These are phyloP conservation scores for Stenotaenia linearis DNA, from an alignment of 2,888 invertebrate species.

Conservation along the genomic window DNA sequence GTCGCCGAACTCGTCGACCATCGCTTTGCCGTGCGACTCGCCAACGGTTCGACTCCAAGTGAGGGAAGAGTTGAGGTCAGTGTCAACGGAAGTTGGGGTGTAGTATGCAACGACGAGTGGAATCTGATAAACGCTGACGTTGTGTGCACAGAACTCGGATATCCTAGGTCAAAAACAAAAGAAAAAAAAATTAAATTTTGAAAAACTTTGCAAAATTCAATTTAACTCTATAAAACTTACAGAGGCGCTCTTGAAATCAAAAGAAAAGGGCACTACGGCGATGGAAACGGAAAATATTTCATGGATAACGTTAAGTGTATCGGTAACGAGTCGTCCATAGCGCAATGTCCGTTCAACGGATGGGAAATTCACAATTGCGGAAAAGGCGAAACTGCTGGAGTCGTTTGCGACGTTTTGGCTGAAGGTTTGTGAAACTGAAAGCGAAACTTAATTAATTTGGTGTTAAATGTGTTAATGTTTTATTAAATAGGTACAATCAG, in stretches of 20 bases:
- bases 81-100: constrained; percentile 62
- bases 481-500: no score
- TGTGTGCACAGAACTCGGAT: constrained; percentile 65
- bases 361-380: constrained; percentile 70
- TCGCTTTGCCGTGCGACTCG: constrained; percentile 56
- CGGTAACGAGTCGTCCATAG: constrained; percentile 61
- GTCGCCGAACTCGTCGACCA: no score
- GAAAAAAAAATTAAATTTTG: constrained; percentile 43
- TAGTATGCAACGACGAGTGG: constrained; percentile 68
- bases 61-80: constrained; percentile 67
- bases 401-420: constrained; percentile 40
- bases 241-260: constrained; percentile 35
- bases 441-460: no score
- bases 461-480: no score
- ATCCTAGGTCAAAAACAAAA: no score
- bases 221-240: no score
- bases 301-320: constrained; percentile 64
- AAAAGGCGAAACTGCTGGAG: constrained; percentile 46
- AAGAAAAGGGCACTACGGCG: constrained; percentile 43
- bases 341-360: constrained; percentile 61
- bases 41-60: constrained; percentile 53
- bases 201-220: background rate
- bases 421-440: constrained; percentile 27
- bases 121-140: constrained; percentile 62
- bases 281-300: constrained; percentile 53